These are phyloP conservation scores for Vesta saturnalis DNA, from an alignment of 2,888 invertebrate genomes.

Conservation along the genomic window DNA sequence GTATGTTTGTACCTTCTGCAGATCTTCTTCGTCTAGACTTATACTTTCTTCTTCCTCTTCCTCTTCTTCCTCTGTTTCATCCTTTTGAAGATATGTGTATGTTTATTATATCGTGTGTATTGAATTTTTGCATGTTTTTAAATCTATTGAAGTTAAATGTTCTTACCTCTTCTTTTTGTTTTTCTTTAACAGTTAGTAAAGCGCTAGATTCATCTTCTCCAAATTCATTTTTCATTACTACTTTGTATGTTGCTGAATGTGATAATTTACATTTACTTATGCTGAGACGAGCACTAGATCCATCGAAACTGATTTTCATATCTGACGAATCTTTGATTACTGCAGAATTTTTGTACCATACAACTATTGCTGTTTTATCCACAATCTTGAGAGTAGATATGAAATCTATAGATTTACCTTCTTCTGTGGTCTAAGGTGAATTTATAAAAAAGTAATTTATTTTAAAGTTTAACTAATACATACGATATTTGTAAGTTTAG, in stretches of 20 bases:
- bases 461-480: conserved; percentile 54
- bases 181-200: conserved; percentile 78
- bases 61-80: conserved; percentile 34
- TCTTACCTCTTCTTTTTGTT: conserved; percentile 51
- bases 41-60: conserved; percentile 64
- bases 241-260: conserved; percentile 82
- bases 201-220: conserved; percentile 91
- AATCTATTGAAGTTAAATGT: no score
- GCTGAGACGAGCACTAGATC: conserved; percentile 80
- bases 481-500: conserved; percentile 79
- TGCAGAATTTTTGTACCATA: conserved; percentile 86
- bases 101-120: conserved; percentile 4
- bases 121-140: neutral
- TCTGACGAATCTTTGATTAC: conserved; percentile 82
- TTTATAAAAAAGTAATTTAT: neutral
- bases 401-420: conserved; percentile 82
- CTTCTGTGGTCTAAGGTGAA: conserved; percentile 68
- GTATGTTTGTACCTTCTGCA: conserved; percentile 20
- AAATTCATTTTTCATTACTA: conserved; percentile 89
- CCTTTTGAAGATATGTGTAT: conserved; percentile 26
- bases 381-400: conserved; percentile 76
- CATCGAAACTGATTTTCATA: conserved; percentile 83
- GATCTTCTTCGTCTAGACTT: conserved; percentile 58
- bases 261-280: conserved; percentile 79
- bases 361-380: conserved; percentile 83